Base-by-base conservation (phyloP, 2,797 vertebrate species). In the Pampus argenteus region DNA sequence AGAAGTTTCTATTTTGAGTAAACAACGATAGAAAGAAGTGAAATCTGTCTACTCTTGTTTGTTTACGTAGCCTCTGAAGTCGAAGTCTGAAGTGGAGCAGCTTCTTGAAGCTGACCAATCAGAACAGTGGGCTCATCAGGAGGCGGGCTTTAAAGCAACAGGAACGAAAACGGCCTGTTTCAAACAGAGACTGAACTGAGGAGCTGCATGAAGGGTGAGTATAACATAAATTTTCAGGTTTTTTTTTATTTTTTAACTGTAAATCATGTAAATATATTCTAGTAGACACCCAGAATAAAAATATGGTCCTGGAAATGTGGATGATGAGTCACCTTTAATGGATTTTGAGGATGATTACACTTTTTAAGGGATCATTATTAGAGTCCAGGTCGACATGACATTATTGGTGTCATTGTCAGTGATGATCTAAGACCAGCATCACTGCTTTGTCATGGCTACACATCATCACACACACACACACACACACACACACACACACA, bases 361-460 rank as follows among this genome's bases (percentile, higher is more conserved):
- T 42, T 47, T 25, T 0, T 9, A 60, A 52, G 36, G 34, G 26
- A 26, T 74, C 51, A 56, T 26, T 36, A 23, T 40, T 2, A 4
- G 13, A 73, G 22, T 13, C 14, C 29, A 51, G 34, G 63, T 60
- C 42, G 40, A 23, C 52, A 56, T 36, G 15, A 54, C 38, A 48
- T 58, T 52, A 72, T 49, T 28, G 47, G 15, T 15, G 31, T 22
- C 68, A 29, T 22, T 20, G 36, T 62, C 48, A 57, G 55, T 2
- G 34, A 75, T 77, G 74, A 74, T 79, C 74, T 48, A 83, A 68
- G 64, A 20, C 18, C 66, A 14, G 66, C 40, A 34, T 68, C 26
- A 17, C 67, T 36, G 60, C 26, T 71, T 64, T 17, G 68, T 68
- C 74, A 66, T 48, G 40, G 57, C 66, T 58, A 66, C 38, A 18